These are phyloP conservation scores for Champsocephalus esox DNA, from an alignment of 2,797 vertebrate species.

Conservation along the genomic window DNA sequence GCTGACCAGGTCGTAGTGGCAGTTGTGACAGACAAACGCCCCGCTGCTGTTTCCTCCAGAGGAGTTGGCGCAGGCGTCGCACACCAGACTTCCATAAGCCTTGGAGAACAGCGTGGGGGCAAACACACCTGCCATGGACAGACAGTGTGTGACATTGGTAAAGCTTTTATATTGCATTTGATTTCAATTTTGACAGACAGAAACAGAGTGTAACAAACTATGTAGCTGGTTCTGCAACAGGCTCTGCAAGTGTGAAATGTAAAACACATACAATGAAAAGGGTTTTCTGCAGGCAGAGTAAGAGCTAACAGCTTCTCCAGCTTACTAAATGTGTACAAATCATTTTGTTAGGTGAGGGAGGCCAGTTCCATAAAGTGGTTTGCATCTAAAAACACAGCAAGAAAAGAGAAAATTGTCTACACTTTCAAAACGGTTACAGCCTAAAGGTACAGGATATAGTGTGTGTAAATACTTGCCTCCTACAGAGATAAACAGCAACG, in stretches of 20 bases:
- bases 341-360: background rate
- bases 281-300: background rate
- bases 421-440: background rate
- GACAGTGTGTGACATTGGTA: slow-evolving; percentile 2
- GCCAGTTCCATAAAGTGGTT: slow-evolving; percentile 1
- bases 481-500: slow-evolving; percentile 92
- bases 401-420: background rate
- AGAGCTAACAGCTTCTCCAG: background rate
- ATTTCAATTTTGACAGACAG: background rate
- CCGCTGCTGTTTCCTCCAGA: slow-evolving; percentile 68
- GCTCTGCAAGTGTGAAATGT: background rate
- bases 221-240: background rate
- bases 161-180: background rate
- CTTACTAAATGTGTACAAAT: background rate
- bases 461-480: slow-evolving; percentile 82
- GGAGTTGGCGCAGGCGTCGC: slow-evolving; percentile 86
- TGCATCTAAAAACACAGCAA: background rate
- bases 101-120: slow-evolving; percentile 93
- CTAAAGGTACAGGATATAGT: background rate
- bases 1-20: slow-evolving; percentile 90
- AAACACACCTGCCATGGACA: slow-evolving; percentile 86
- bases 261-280: background rate
- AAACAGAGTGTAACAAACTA: background rate
- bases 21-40: slow-evolving; percentile 87
- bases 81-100: slow-evolving; percentile 90